Percentiles rank a stretch among this genome's conserved stretches.
Conservation (phyloP, 2,888 invertebrate genomes). For the Theodoxus fluviatilis region DNA sequence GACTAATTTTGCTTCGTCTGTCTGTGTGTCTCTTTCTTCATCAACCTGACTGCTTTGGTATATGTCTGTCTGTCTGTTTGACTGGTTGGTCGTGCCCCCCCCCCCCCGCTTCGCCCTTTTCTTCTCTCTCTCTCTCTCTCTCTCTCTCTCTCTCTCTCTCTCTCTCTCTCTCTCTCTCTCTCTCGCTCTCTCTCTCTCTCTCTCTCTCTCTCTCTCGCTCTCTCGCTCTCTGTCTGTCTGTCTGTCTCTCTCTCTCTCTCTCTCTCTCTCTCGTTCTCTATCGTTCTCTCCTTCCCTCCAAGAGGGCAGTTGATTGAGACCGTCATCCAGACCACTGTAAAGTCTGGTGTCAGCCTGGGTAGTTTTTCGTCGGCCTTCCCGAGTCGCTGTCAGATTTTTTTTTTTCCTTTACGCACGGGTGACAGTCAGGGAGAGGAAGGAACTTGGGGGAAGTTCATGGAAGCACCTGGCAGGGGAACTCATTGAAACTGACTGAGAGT, state of each 20-base stretch:
- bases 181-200: neutral
- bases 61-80: neutral
- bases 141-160: conserved; percentile 19
- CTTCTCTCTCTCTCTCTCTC: conserved; percentile 7
- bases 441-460: no score
- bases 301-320: no score
- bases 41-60: neutral
- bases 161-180: conserved; percentile 20
- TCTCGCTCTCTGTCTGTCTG: conserved; percentile 15
- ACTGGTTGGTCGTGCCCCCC: neutral
- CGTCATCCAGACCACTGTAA: no score
- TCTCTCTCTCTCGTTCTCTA: neutral
- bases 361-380: no score
- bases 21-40: neutral
- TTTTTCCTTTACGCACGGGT: no score
- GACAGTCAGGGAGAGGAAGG: no score
- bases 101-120: neutral
- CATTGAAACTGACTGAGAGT: no score
- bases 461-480: no score
- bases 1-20: no score
- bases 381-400: no score
- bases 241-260: conserved; percentile 10
- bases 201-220: conserved; percentile 16
- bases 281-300: neutral
- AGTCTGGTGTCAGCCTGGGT: no score